Evolutionary conservation across 1,140 invertebrate genomes (phyloP), one percentile per base, ranked within the genome.

Genomic region (Trinorchestia longiramus): DNA sequence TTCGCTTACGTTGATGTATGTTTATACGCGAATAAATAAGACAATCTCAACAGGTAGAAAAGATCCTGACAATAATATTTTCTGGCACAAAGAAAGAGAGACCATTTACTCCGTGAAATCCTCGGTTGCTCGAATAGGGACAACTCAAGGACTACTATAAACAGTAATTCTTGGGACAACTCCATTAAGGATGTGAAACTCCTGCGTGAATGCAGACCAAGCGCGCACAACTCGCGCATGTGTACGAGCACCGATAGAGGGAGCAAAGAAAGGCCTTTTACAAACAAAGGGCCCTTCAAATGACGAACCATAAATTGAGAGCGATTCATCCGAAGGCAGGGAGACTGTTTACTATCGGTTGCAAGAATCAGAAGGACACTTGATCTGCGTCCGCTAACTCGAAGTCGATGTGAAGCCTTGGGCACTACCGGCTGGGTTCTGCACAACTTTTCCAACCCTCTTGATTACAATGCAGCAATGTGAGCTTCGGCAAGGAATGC

Each of bases 391-490:
- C 43, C 43, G 88, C 41, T 90, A 42, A 87, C 36, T 42, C 88
- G 41, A 90, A 42, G 88, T 77, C 88, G 36, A 90, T 90, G 88
- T 90, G n/a, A 43, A 19, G 43, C 41, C 88, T 4, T 90, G 43
- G n/a, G 88, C 88, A 90, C 88, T 90, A 90, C 88, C 41, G 41
- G 88, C 88, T 8, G n/a, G 3, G 88, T 28, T 36, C 88, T 90
- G n/a, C 43, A 90, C 88, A 43, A 77, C 62, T 3, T 23, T 28
- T 77, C n/a, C 88, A 90, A 41, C 88, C 88, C 1, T 90, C 88
- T 90, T 41, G 88, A 90, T 90, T 90, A 90, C 88, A 43, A 90
- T 90, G 88, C 88, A 90, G 88, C 88, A 90, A 90, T 90, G 88
- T 41, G 88, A 90, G 41, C 41, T 43, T 90, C 15, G 62, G 88